A percentile compares a stretch with the other conserved stretches of the same genome.
Evolutionary conservation across 2,797 vertebrate genomes (phyloP).

Genomic region (Sparus aurata): DNA sequence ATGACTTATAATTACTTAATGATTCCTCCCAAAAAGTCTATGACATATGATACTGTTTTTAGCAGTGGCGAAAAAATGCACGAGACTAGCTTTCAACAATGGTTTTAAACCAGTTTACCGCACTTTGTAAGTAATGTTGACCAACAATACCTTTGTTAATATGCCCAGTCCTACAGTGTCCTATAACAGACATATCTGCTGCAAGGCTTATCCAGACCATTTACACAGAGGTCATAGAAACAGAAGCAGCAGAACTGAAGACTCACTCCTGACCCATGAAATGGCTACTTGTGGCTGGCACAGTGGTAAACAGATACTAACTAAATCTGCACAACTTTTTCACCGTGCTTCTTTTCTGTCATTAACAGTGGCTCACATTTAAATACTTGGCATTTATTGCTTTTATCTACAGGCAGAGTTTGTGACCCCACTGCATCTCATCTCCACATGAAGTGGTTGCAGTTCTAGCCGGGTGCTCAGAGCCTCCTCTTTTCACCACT

Average conservation of each 20-base stretch:
- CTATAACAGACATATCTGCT: constrained; percentile 12
- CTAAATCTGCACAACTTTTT: constrained; percentile 19
- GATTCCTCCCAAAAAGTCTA: constrained; percentile 41
- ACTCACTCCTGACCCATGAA: not conserved
- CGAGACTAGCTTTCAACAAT: constrained; percentile 45
- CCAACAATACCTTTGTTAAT: constrained; percentile 5
- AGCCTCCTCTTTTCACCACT: constrained; percentile 72
- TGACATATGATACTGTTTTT: constrained; percentile 47
- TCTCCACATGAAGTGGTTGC: constrained; percentile 26
- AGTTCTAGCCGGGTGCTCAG: constrained; percentile 34
- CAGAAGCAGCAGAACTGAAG: constrained; percentile 12
- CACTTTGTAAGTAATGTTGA: constrained; percentile 20
- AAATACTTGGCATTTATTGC: not conserved
- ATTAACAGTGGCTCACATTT: constrained; percentile 9
- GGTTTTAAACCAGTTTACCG: constrained; percentile 35
- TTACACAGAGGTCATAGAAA: constrained; percentile 11
- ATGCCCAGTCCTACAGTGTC: not conserved
- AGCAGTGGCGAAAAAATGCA: constrained; percentile 36
- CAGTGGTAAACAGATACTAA: not conserved
- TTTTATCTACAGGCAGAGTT: constrained; percentile 15
- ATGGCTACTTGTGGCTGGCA: not conserved
- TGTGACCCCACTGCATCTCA: constrained; percentile 26
- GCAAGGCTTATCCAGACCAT: not conserved
- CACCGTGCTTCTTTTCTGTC: constrained; percentile 20
- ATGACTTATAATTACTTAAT: constrained; percentile 53